Percentiles rank a stretch among this genome's conserved stretches.
These are phyloP conservation scores for Planococcus citri DNA, from an alignment of 1,140 invertebrate genomes.

Conservation along the genomic window DNA sequence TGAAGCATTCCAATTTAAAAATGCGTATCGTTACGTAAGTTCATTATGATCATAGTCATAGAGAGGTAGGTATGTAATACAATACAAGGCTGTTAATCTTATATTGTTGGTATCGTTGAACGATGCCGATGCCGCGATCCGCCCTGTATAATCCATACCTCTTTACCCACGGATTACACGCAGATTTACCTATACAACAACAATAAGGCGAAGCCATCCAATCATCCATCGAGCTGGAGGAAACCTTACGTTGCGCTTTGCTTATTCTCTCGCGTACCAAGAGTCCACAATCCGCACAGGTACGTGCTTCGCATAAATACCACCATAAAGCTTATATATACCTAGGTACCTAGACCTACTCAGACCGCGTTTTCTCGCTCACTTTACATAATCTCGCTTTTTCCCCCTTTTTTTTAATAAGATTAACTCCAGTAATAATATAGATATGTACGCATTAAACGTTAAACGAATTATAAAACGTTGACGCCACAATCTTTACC, in stretches of 20 bases:
- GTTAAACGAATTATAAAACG: conserved; percentile 7
- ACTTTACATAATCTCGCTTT: background rate
- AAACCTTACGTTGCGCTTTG: conserved; percentile 15
- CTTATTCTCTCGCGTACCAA: no score
- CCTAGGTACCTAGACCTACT: no score
- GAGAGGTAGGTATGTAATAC: background rate
- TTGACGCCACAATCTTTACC: conserved; percentile 45
- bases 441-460: background rate
- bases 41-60: background rate
- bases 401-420: background rate
- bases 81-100: background rate
- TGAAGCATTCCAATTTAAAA: no score
- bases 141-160: no score
- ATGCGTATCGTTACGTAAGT: background rate
- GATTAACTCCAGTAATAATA: background rate
- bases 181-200: no score
- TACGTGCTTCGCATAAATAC: conserved; percentile 3
- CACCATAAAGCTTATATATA: no score
- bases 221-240: conserved; percentile 11
- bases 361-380: background rate
- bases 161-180: no score
- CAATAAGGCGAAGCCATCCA: no score
- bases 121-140: no score
- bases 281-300: no score
- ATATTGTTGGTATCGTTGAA: no score